Evolutionary conservation across 2,797 vertebrate genomes (phyloP), one percentile per base, ranked within the genome.

Genomic region (Pseudomugil tenellus): DNA sequence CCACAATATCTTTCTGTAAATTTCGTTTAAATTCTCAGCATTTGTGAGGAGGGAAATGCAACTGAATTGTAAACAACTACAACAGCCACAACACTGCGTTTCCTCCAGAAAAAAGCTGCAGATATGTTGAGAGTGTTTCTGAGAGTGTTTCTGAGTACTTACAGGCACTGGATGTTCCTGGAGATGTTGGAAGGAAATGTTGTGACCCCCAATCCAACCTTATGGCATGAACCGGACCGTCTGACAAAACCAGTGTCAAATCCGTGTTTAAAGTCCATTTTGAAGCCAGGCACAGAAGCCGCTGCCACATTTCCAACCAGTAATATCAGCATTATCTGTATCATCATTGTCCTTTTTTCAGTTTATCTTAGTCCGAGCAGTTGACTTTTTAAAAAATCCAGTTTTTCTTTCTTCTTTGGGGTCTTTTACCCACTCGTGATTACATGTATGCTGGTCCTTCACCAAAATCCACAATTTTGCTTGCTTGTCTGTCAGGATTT

Each of bases 131-230:
- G 21, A 56, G 51, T 49, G 19, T 39, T 17, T 63, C 8, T 28
- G 25, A 43, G 49, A 43, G 43, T 52, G 55, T 43, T 31, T 61
- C 28, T 28, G 23, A 66, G 31, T 85, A 92, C 91, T 91, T 74
- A 92, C 91, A 92, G 62, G 29, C 25, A 69, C 6, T 13, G 19
- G 23, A 61, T 74, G 75, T 71, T 49, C 19, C 31, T 56, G 62
- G 85, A 71, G 70, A 89, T 77, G 71, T 83, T 84, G 16, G 35
- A 43, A 11, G 85, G 88, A 21, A 91, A 74, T 35, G 63, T 58
- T 12, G 58, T 73, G 63, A 63, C 64, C 56, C 54, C 56, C 0
- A 9, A 17, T 21, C 21, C 9, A 41, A 83, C 46, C 25, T 13
- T 2, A 48, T 46, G 14, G 69, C 72, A 86, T 4, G 0, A 25